Conservation (phyloP, 2,888 invertebrate genomes). For the Nycteola revayana region DNA sequence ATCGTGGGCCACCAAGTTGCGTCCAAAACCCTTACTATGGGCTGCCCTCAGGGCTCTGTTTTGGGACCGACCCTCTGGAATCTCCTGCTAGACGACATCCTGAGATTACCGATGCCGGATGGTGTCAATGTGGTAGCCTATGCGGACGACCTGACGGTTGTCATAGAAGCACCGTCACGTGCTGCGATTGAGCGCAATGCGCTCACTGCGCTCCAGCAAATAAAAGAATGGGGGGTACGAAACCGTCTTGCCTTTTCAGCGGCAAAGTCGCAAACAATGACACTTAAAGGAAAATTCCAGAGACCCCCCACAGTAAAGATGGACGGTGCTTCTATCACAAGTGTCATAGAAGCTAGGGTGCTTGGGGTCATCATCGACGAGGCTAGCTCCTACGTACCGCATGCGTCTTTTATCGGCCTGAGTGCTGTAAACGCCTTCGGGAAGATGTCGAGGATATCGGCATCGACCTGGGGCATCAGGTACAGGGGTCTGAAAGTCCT, state of each 20-base stretch:
- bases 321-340: conserved; percentile 1
- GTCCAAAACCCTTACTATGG: conserved; percentile 25
- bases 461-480: conserved; percentile 27
- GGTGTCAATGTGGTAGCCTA: conserved; percentile 18
- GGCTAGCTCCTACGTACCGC: conserved; percentile 7
- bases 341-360: not conserved
- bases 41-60: conserved; percentile 26
- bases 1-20: conserved; percentile 9
- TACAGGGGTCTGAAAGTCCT: conserved; percentile 17
- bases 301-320: conserved; percentile 1
- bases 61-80: conserved; percentile 23
- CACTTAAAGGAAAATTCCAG: conserved; percentile 7
- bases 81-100: conserved; percentile 24
- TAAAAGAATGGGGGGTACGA: conserved; percentile 16
- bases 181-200: conserved; percentile 14
- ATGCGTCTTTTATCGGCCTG: conserved; percentile 18
- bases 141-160: conserved; percentile 27
- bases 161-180: conserved; percentile 19
- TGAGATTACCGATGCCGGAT: conserved; percentile 16
- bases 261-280: conserved; percentile 19
- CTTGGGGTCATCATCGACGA: conserved; percentile 2
- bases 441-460: conserved; percentile 29
- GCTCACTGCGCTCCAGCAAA: not conserved
- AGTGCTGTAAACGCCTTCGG: conserved; percentile 22
- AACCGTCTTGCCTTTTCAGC: conserved; percentile 27